Percentiles rank a stretch among this genome's conserved stretches.
phyloP scores from a whole-genome alignment of 2,888 invertebrate species.

The Bellardia pandia region DNA sequence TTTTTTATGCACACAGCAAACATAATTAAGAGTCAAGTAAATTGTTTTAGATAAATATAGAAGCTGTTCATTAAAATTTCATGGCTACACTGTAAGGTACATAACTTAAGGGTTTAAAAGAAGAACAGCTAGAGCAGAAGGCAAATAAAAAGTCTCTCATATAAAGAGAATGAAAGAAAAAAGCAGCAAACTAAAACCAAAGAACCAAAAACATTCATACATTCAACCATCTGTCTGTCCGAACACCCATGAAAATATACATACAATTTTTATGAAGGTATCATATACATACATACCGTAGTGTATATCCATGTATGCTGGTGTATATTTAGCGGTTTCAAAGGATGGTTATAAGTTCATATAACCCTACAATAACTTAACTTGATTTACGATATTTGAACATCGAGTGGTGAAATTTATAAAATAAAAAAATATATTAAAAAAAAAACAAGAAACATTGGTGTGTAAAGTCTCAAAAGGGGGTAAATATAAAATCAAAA shows the following conservation, averaged over 20 bases:
- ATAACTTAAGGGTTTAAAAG: slow-evolving; percentile 35
- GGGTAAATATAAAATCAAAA: slow-evolving; percentile 37
- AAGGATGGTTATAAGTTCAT: slow-evolving; percentile 37
- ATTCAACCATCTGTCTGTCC: not conserved
- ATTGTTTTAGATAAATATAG: not conserved
- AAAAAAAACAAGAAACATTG: slow-evolving; percentile 9
- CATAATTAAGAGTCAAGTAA: slow-evolving; percentile 15
- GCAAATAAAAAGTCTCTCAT: not conserved
- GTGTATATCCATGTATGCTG: not conserved
- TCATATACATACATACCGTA: not conserved
- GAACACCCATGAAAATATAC: not conserved
- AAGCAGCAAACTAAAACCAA: slow-evolving; percentile 5
- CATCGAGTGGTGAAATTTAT: slow-evolving; percentile 48
- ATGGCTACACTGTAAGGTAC: not conserved
- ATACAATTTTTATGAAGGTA: slow-evolving; percentile 8
- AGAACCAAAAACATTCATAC: slow-evolving; percentile 24
- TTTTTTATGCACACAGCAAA: not conserved
- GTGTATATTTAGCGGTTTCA: not conserved
- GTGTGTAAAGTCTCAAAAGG: slow-evolving; percentile 5
- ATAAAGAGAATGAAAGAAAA: not conserved
- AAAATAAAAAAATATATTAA: slow-evolving; percentile 32
- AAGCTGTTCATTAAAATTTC: slow-evolving; percentile 15
- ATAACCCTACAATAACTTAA: slow-evolving; percentile 49
- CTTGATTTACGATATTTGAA: slow-evolving; percentile 67
- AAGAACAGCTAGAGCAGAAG: not conserved